These are phyloP conservation scores for Columba livia DNA, from an alignment of 2,113 vertebrate genomes.

Conservation along the genomic window DNA sequence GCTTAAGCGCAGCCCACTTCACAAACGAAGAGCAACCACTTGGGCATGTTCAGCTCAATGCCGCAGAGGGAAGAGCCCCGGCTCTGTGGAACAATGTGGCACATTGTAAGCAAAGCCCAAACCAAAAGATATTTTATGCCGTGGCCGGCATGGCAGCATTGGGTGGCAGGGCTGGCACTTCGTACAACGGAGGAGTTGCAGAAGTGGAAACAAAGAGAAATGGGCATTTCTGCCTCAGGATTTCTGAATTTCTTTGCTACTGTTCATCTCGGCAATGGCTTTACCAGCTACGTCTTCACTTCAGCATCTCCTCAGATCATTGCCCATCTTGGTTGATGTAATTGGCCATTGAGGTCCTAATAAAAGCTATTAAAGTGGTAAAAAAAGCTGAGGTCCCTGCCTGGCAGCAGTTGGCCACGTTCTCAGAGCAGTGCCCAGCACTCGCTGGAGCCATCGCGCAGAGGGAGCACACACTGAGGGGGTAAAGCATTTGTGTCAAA, in stretches of 20 bases:
- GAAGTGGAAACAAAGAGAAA: not conserved
- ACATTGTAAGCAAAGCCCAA: not conserved
- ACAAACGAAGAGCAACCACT: not conserved
- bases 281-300: not conserved
- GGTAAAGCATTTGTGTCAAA: not conserved
- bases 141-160: not conserved
- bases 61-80: not conserved
- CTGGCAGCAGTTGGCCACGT: not conserved
- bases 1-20: not conserved
- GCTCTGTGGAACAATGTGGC: not conserved
- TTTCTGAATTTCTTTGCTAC: not conserved
- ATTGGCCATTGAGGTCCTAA: not conserved
- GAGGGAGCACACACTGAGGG: not conserved
- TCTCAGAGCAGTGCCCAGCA: not conserved
- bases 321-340: not conserved
- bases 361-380: not conserved
- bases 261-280: not conserved
- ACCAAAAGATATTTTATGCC: not conserved
- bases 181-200: rapidly evolving
- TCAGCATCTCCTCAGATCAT: not conserved
- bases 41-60: not conserved
- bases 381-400: not conserved
- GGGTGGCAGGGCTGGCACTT: not conserved
- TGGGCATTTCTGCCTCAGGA: not conserved
- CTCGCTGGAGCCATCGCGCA: not conserved